phyloP scores from a whole-genome alignment of 2,113 vertebrate genomes.

The Sceloporus undulatus region DNA sequence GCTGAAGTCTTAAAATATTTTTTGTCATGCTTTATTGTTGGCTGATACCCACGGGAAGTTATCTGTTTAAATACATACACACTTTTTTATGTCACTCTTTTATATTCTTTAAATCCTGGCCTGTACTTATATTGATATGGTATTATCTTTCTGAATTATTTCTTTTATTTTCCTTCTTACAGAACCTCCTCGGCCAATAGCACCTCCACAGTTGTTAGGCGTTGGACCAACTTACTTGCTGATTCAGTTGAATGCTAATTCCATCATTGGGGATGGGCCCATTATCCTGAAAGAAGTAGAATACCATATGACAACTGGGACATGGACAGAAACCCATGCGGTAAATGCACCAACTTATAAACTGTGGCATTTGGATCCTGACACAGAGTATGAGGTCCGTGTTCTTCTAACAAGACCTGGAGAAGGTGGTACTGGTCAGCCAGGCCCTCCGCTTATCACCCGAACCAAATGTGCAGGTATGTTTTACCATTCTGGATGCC shows the following conservation, averaged over 20 bases:
- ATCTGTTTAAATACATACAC: slow-evolving; percentile 6
- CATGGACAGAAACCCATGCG: slow-evolving; percentile 96
- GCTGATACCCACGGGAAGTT: not conserved
- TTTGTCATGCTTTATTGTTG: slow-evolving; percentile 1
- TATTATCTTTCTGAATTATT: not conserved
- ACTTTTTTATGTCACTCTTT: not conserved
- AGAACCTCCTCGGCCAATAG: slow-evolving; percentile 97
- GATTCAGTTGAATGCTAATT: slow-evolving; percentile 98
- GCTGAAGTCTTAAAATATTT: slow-evolving; percentile 22
- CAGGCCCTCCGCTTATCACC: slow-evolving; percentile 93
- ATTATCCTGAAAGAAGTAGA: slow-evolving; percentile 98
- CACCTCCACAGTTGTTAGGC: slow-evolving; percentile 93
- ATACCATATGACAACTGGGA: slow-evolving; percentile 96
- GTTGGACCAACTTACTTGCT: slow-evolving; percentile 96
- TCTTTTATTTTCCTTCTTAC: slow-evolving; percentile 18
- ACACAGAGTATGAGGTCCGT: slow-evolving; percentile 96
- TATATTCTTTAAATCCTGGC: not conserved
- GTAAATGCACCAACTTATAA: slow-evolving; percentile 97
- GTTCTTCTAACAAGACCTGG: slow-evolving; percentile 95
- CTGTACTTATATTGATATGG: not conserved
- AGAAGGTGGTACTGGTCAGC: slow-evolving; percentile 93
- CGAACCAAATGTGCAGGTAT: slow-evolving; percentile 98
- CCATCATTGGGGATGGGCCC: slow-evolving; percentile 97
- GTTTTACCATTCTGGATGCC: not conserved
- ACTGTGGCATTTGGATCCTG: slow-evolving; percentile 97